Percentiles rank a stretch among this genome's conserved stretches.
These are phyloP conservation scores for Nycticorax nycticorax DNA, from an alignment of 2,113 vertebrate species.

Conservation along the genomic window DNA sequence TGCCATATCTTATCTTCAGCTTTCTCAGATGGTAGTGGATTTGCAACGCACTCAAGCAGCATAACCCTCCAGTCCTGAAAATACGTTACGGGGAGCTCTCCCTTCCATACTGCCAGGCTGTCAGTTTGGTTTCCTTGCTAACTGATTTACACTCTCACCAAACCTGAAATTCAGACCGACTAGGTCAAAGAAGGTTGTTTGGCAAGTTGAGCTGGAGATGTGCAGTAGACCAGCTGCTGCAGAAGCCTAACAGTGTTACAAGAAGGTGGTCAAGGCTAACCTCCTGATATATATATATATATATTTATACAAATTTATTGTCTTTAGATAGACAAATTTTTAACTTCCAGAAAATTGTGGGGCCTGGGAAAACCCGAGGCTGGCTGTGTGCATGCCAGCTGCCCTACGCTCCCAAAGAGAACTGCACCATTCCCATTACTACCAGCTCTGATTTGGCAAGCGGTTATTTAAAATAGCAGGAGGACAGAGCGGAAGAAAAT, in stretches of 20 bases:
- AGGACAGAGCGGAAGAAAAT: not conserved
- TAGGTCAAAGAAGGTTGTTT: not conserved
- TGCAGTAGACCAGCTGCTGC: not conserved
- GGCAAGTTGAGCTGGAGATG: not conserved
- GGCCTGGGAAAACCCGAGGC: not conserved
- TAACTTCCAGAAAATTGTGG: not conserved
- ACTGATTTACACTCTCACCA: not conserved
- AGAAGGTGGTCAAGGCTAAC: not conserved
- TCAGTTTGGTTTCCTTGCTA: not conserved
- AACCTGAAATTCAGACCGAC: not conserved
- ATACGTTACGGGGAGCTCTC: rapidly evolving
- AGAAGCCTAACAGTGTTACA: not conserved
- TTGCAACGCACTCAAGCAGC: not conserved
- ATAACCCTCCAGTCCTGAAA: not conserved
- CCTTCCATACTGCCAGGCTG: not conserved
- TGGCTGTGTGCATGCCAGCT: not conserved
- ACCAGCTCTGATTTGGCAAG: not conserved
- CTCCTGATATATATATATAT: too few species aligned
- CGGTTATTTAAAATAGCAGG: not conserved
- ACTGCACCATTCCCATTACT: not conserved
- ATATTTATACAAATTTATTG: too few species aligned
- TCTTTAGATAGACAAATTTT: not conserved
- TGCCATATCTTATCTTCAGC: not conserved
- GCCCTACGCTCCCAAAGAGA: not conserved
- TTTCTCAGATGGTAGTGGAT: not conserved